Percentiles rank a stretch among this genome's conserved stretches.
phyloP scores from a whole-genome alignment of 2,113 vertebrate genomes.

The Gadus chalcogrammus region DNA sequence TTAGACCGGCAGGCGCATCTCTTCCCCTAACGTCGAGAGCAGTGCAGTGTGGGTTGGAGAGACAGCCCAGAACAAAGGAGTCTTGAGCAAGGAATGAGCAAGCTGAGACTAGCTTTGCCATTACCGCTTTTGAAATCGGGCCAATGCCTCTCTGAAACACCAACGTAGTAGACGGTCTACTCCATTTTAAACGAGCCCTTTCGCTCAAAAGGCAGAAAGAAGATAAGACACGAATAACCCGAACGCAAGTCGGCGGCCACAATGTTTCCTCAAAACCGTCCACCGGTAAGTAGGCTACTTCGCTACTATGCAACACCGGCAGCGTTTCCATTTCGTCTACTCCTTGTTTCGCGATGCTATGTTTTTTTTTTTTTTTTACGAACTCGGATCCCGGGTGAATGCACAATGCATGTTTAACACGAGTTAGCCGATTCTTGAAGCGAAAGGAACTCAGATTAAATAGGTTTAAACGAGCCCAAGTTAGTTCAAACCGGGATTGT shows the following conservation, averaged over 20 bases:
- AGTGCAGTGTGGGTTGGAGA: slow-evolving; percentile 54
- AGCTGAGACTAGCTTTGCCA: slow-evolving; percentile 60
- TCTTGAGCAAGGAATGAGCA: slow-evolving; percentile 66
- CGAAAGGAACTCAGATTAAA: too few species aligned
- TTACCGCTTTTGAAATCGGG: slow-evolving; percentile 53
- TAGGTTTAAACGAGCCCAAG: too few species aligned
- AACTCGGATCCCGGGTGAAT: too few species aligned
- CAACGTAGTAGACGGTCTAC: slow-evolving; percentile 37
- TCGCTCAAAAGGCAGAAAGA: slow-evolving; percentile 34
- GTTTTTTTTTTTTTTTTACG: too few species aligned
- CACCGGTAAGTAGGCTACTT: slow-evolving; percentile 76
- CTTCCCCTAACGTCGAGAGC: slow-evolving; percentile 35
- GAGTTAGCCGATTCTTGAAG: too few species aligned
- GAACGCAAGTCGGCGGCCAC: slow-evolving; percentile 54
- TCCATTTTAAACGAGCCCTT: slow-evolving; percentile 51
- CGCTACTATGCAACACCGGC: slow-evolving; percentile 2
- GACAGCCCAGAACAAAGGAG: slow-evolving; percentile 77
- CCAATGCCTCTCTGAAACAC: slow-evolving; percentile 69
- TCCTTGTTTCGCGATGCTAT: too few species aligned
- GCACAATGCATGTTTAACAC: too few species aligned
- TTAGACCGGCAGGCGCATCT: neutral
- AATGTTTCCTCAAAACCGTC: slow-evolving; percentile 89
- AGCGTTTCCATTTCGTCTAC: too few species aligned
- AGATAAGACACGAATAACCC: slow-evolving; percentile 31
- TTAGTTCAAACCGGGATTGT: too few species aligned